Evolutionary conservation across 2,797 vertebrate genomes (phyloP).

Genomic region (Enteromius treurensis): DNA sequence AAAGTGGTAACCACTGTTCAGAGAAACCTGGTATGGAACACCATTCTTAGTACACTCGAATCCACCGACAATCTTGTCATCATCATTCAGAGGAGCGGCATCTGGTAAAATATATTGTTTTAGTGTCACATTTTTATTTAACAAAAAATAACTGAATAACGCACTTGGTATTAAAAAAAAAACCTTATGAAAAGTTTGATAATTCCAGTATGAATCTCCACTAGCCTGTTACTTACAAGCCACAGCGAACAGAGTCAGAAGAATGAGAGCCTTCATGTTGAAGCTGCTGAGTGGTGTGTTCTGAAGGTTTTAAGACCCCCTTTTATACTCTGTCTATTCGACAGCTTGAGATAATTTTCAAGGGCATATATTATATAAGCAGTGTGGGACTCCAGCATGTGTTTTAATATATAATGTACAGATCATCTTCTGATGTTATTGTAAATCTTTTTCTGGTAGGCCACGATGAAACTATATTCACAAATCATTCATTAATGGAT

Average conservation of each 20-base stretch:
- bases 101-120: conserved; percentile 25
- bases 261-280: conserved; percentile 56
- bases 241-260: conserved; percentile 54
- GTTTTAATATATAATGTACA: neutral
- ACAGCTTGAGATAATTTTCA: conserved; percentile 15
- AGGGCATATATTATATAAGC: conserved; percentile 7
- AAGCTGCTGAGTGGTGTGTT: conserved; percentile 17
- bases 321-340: conserved; percentile 42
- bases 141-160: neutral
- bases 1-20: conserved; percentile 79
- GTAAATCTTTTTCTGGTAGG: neutral
- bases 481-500: neutral
- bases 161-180: neutral
- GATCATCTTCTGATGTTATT: neutral
- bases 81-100: conserved; percentile 59
- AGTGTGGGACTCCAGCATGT: conserved; percentile 36
- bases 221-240: conserved; percentile 43
- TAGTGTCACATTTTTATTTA: neutral
- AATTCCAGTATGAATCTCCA: neutral
- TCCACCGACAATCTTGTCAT: conserved; percentile 82
- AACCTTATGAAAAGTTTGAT: neutral
- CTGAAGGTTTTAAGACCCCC: neutral
- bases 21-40: conserved; percentile 80
- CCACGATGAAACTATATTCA: neutral
- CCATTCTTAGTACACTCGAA: conserved; percentile 76